phyloP scores from a whole-genome alignment of 1,140 invertebrate genomes.

The Adelges cooleyi region DNA sequence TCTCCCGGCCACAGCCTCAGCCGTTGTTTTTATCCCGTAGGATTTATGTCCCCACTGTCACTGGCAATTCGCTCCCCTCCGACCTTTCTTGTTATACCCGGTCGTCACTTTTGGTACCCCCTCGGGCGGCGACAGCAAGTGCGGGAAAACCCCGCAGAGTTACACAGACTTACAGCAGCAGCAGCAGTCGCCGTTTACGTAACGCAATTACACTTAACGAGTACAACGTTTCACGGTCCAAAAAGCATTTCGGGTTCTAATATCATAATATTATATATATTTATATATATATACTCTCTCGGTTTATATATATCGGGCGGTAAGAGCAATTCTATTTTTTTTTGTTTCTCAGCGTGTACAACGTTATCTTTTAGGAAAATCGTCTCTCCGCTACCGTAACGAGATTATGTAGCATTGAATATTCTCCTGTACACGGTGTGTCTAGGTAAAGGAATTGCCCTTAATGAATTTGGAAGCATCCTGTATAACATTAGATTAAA shows the following conservation, averaged over 20 bases:
- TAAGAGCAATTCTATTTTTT: slow-evolving; percentile 16
- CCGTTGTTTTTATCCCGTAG: slow-evolving; percentile 22
- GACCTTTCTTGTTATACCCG: no score
- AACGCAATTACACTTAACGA: slow-evolving; percentile 27
- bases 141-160: background rate
- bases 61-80: slow-evolving; percentile 7
- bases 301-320: background rate
- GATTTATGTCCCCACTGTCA: slow-evolving; percentile 26
- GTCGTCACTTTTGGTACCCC: background rate
- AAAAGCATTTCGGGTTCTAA: slow-evolving; percentile 1
- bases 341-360: no score
- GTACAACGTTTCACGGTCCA: slow-evolving; percentile 22
- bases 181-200: slow-evolving; percentile 17
- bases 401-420: no score
- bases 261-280: background rate
- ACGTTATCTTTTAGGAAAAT: no score
- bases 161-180: background rate
- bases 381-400: no score
- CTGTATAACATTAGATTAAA: no score
- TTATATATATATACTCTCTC: background rate
- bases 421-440: no score
- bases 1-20: background rate
- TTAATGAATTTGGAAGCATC: no score
- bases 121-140: background rate
- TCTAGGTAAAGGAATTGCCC: no score